Evolutionary conservation across 1,140 invertebrate species (phyloP).

Genomic region (Papilio polytes): DNA sequence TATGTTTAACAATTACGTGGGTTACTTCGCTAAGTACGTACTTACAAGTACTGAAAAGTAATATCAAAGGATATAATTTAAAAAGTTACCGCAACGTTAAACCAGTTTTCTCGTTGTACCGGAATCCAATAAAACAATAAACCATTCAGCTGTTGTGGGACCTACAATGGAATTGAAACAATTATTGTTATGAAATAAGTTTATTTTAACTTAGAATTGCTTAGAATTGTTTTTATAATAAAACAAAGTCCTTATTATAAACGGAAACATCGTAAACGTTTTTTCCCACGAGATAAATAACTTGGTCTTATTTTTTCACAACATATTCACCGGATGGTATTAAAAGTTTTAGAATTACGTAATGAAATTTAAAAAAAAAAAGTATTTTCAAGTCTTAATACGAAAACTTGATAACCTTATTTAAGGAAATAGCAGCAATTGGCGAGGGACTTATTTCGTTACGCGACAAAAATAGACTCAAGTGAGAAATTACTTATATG

Average conservation of each 20-base stretch:
- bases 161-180: not conserved
- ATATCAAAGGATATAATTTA: constrained; percentile 9
- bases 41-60: constrained; percentile 1
- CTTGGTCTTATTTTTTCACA: not conserved
- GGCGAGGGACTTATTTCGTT: not conserved
- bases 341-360: not conserved
- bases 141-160: not conserved
- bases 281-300: constrained; percentile 5
- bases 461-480: not conserved
- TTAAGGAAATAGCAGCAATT: not conserved
- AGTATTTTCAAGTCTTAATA: no score
- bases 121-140: constrained; percentile 20
- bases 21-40: not conserved
- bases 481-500: constrained; percentile 1
- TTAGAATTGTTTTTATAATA: not conserved
- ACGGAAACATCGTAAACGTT: not conserved
- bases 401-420: not conserved
- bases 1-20: not conserved
- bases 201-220: constrained; percentile 12
- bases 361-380: no score
- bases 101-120: not conserved
- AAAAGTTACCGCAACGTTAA: not conserved
- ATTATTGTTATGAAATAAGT: constrained; percentile 7
- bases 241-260: not conserved
- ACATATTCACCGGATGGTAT: not conserved